These are phyloP conservation scores for Sebastiscus albofasciatus DNA, from an alignment of 2,797 vertebrate species.

Conservation along the genomic window DNA sequence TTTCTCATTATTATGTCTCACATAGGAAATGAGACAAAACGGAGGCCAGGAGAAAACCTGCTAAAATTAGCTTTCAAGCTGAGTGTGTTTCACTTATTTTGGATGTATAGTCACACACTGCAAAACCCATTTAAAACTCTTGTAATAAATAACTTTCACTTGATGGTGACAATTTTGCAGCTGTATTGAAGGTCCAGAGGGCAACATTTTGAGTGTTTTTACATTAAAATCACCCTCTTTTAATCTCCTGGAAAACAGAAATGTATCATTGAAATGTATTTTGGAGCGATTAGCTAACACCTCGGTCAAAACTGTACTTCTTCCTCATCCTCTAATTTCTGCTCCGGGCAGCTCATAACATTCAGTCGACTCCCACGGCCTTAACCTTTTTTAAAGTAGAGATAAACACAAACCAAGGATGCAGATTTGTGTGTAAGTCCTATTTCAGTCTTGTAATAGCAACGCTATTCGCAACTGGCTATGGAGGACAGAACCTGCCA, in stretches of 20 bases:
- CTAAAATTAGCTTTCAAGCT: constrained; percentile 1
- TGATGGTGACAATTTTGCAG: background rate
- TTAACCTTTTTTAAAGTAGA: too few relatives aligned
- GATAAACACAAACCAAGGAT: too few relatives aligned
- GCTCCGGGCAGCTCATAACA: too few relatives aligned
- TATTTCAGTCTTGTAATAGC: background rate
- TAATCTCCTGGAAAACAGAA: background rate
- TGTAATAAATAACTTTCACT: background rate
- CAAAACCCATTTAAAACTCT: background rate
- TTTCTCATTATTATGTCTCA: constrained; percentile 29
- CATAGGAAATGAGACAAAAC: constrained; percentile 18
- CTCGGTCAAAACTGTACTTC: background rate
- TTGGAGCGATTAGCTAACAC: background rate
- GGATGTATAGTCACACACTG: background rate
- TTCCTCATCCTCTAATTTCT: too few relatives aligned
- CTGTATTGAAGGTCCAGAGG: background rate
- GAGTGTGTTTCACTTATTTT: constrained; percentile 1
- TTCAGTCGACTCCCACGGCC: too few relatives aligned
- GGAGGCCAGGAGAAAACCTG: background rate
- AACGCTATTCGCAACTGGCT: background rate
- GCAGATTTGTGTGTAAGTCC: too few relatives aligned
- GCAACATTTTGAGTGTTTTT: background rate
- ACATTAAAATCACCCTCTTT: background rate
- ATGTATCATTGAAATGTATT: background rate
- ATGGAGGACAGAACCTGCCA: too few relatives aligned